Conservation (phyloP, 2,797 vertebrate species). For the Triplophysa bombifrons region DNA sequence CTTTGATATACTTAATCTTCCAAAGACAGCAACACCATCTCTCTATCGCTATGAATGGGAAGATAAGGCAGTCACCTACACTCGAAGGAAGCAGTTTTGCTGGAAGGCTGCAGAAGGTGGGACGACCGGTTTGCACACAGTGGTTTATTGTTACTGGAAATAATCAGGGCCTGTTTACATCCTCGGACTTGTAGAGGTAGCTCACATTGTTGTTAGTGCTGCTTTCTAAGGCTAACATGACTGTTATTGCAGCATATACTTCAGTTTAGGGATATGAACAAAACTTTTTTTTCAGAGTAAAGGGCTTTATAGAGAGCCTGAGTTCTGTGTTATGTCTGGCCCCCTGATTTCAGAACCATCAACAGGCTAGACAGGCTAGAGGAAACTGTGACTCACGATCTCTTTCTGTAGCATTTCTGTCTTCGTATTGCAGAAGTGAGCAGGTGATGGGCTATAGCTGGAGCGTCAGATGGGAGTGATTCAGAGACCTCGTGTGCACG, state of each 20-base stretch:
- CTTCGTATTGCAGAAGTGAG: slow-evolving; percentile 1
- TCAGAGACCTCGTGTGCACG: not conserved
- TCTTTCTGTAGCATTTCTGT: slow-evolving; percentile 9
- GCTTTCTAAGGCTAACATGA: not conserved
- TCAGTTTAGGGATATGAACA: not conserved
- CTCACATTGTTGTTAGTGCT: not conserved
- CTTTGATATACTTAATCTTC: not conserved
- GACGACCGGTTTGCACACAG: slow-evolving; percentile 2
- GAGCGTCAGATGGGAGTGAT: not conserved
- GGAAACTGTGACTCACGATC: slow-evolving; percentile 33
- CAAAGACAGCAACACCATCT: not conserved
- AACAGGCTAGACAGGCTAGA: slow-evolving; percentile 16
- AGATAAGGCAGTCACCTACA: not conserved
- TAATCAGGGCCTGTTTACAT: slow-evolving; percentile 16
- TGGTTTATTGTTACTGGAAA: slow-evolving; percentile 40
- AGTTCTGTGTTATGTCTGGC: not conserved
- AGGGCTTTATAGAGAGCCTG: no score
- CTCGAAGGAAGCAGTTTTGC: slow-evolving; percentile 4
- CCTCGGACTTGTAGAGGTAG: not conserved
- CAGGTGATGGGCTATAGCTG: not conserved
- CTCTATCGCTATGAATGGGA: not conserved
- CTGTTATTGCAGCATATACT: not conserved
- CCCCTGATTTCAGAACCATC: not conserved
- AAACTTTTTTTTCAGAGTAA: not conserved
- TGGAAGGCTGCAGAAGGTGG: slow-evolving; percentile 16